Evolutionary conservation across 23 tunicate species (phyloP), one percentile per base, ranked within the genome.

Genomic region (Phallusia fumigata): DNA sequence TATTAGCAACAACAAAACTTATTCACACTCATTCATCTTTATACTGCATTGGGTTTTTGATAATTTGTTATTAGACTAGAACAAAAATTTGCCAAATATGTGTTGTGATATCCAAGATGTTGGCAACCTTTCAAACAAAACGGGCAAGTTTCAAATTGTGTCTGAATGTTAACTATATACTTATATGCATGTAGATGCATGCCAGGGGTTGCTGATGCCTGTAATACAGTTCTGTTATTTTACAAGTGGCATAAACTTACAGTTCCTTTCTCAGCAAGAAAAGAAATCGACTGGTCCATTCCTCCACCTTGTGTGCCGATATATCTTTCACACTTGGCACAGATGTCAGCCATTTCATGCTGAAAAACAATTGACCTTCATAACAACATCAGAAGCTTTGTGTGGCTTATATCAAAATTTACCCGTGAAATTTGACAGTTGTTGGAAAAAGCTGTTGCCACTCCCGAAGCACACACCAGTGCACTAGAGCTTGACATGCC

Each of bases 221-320:
- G n/a, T n/a, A n/a, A n/a, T n/a, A n/a, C n/a, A n/a, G n/a, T n/a
- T n/a, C n/a, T n/a, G n/a, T n/a, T 51, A 18, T 51, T 15, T 19
- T 52, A 51, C 58, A 13, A 33, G 32, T 58, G 22, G 19, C 26
- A 40, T 40, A 58, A 21, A 76, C 92, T 0, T 78, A 95, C 98
- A 65, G 81, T 80, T 34, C 98, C 98, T 26, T 82, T 44, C 53
- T 93, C 91, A 0, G 98, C 98, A 2, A 93, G 82, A 78, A 93
- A 93, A 6, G 98, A 85, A 24, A 93, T 93, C 18, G 98, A 93
- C 82, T 95, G 98, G 74, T 95, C 98, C 98, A 95, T 95, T 6
- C 98, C 98, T 36, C 98, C 98, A 32, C 98, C 98, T 79, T 95
- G 98, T 33, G 98, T 95, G 6, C 98, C 98, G 65, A 95, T 95